Conservation (phyloP, 2,797 vertebrate species). For the Alfaro cultratus region DNA sequence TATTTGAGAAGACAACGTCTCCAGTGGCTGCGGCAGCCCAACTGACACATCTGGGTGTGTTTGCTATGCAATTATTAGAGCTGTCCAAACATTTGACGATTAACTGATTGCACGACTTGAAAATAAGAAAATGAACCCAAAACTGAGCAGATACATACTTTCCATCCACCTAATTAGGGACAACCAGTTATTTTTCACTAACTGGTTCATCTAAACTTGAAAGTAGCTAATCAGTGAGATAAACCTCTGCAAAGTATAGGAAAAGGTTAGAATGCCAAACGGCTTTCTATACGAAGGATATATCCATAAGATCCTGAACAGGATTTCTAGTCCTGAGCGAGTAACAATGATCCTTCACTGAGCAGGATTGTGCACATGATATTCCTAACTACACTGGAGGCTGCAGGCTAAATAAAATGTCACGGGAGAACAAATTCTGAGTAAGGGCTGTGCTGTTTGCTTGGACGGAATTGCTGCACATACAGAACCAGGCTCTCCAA, state of each 20-base stretch:
- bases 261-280: conserved; percentile 20
- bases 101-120: conserved; percentile 3
- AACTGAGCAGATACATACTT: conserved; percentile 6
- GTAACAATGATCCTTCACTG: conserved; percentile 3
- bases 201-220: conserved; percentile 27
- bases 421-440: conserved; percentile 46
- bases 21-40: conserved; percentile 2
- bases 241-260: conserved; percentile 8
- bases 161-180: conserved; percentile 21
- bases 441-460: conserved; percentile 33
- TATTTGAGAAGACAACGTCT: conserved; percentile 19
- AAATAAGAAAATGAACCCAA: background rate
- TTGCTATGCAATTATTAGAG: conserved; percentile 29
- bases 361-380: conserved; percentile 16
- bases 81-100: conserved; percentile 47
- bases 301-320: conserved; percentile 8
- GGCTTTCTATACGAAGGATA: conserved; percentile 11
- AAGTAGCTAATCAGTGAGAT: conserved; percentile 20
- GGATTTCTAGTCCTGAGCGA: conserved; percentile 4
- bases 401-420: conserved; percentile 59
- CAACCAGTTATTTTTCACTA: conserved; percentile 38
- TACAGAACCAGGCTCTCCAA: conserved; percentile 23
- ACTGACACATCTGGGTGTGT: conserved; percentile 14
- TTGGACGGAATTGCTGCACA: conserved; percentile 33
- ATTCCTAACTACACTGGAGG: conserved; percentile 27